A percentile compares a stretch with the other conserved stretches of the same genome.
phyloP scores from a whole-genome alignment of 2,113 vertebrate genomes.

The Procavia capensis region DNA sequence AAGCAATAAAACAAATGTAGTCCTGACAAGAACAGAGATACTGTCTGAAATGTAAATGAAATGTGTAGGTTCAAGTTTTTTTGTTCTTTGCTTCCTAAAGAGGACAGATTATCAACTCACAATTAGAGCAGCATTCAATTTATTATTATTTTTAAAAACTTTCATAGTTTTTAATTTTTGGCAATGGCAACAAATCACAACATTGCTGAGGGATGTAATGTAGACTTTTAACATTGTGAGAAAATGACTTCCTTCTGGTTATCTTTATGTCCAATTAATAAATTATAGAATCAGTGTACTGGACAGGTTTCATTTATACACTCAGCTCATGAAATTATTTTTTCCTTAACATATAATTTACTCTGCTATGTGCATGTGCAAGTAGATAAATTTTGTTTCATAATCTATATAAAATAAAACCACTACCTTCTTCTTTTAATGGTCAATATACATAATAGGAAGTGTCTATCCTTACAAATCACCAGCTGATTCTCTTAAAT shows the following conservation, averaged over 20 bases:
- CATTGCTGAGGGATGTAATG: conserved; percentile 97
- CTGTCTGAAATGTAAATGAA: conserved; percentile 98
- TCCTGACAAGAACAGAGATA: conserved; percentile 97
- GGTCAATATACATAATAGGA: conserved; percentile 99
- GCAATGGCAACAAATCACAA: conserved; percentile 99
- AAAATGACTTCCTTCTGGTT: conserved; percentile 99
- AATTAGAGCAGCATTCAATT: conserved; percentile 99
- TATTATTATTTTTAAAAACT: conserved; percentile 85
- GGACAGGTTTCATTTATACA: conserved; percentile 99
- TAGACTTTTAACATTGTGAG: conserved; percentile 95
- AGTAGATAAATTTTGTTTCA: conserved; percentile 99
- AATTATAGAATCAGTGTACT: conserved; percentile 99
- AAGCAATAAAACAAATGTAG: conserved; percentile 99
- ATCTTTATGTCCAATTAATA: conserved; percentile 99
- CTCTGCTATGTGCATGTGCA: conserved; percentile 99
- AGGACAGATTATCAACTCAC: conserved; percentile 98
- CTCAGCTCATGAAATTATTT: conserved; percentile 99
- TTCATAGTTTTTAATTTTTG: conserved; percentile 97
- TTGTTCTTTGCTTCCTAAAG: conserved; percentile 86
- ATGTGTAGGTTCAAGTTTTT: conserved; percentile 97
- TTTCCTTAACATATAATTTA: conserved; percentile 99
- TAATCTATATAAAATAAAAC: conserved; percentile 97
- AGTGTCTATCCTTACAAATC: conserved; percentile 99
- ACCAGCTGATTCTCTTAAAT: conserved; percentile 99
- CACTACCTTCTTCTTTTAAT: conserved; percentile 99